phyloP scores from a whole-genome alignment of 2,888 invertebrate species.

The Drymonia ruficornis region DNA sequence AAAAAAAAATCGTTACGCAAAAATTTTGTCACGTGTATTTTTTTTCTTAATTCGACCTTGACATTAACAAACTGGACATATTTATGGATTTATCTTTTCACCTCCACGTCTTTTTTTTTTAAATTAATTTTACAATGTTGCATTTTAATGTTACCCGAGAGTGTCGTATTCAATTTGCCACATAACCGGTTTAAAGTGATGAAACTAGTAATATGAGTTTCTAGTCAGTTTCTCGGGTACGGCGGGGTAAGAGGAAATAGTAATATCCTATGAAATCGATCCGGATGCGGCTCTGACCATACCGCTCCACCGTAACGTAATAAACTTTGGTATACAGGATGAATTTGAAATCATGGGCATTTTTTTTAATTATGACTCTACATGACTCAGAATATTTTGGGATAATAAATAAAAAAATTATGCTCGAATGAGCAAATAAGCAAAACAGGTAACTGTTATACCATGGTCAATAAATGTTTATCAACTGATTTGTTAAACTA shows the following conservation, averaged over 20 bases:
- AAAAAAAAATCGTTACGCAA: background rate
- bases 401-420: no score
- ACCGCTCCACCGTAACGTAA: constrained; percentile 10
- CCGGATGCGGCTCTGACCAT: constrained; percentile 35
- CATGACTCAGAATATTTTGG: no score
- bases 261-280: constrained; percentile 56
- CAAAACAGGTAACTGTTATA: no score
- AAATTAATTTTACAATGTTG: constrained; percentile 3
- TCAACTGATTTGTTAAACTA: no score
- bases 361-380: no score
- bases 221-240: constrained; percentile 17
- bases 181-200: constrained; percentile 7
- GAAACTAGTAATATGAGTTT: constrained; percentile 17
- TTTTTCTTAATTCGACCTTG: constrained; percentile 21
- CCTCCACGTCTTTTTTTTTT: background rate
- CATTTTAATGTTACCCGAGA: background rate
- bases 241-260: constrained; percentile 39
- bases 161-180: background rate
- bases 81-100: constrained; percentile 16
- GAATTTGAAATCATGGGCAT: no score
- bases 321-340: constrained; percentile 19
- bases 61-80: constrained; percentile 21
- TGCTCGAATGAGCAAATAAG: no score
- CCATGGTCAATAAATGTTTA: no score
- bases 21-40: constrained; percentile 4